These are phyloP conservation scores for Macrotis lagotis DNA, from an alignment of 2,113 vertebrate species.

Conservation along the genomic window DNA sequence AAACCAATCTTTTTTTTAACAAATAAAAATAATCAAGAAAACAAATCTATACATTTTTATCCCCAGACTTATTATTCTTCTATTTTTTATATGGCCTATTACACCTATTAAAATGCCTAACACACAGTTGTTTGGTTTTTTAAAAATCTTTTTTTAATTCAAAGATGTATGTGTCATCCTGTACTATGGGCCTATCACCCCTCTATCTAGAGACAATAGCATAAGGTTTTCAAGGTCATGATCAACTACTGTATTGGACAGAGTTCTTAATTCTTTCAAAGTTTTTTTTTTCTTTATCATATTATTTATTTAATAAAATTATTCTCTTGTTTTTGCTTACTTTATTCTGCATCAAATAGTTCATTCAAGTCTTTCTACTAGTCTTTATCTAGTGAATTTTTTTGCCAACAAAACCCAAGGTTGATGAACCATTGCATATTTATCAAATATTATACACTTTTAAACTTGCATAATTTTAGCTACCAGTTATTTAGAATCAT, in stretches of 20 bases:
- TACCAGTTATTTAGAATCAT: slow-evolving; percentile 12
- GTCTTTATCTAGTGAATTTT: neutral
- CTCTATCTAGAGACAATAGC: neutral
- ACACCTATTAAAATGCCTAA: too few species aligned
- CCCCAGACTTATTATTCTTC: too few species aligned
- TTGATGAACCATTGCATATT: neutral
- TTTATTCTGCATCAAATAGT: neutral
- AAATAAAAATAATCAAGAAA: neutral
- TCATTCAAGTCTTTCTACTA: neutral
- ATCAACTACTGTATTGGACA: neutral
- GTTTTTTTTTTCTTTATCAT: neutral
- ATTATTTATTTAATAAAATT: neutral
- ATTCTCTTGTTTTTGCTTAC: neutral
- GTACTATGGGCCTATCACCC: neutral
- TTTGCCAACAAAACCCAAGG: neutral
- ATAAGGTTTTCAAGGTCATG: neutral
- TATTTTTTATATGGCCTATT: too few species aligned
- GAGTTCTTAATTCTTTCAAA: neutral
- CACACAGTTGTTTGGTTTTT: too few species aligned
- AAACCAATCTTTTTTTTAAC: neutral
- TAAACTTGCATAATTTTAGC: slow-evolving; percentile 23
- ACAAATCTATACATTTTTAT: neutral
- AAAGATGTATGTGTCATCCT: neutral
- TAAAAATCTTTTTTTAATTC: too few species aligned
- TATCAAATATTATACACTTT: neutral